A percentile compares a stretch with the other conserved stretches of the same genome.
Evolutionary conservation across 2,888 invertebrate species (phyloP).

Genomic region (Drosophila mayaguana): DNA sequence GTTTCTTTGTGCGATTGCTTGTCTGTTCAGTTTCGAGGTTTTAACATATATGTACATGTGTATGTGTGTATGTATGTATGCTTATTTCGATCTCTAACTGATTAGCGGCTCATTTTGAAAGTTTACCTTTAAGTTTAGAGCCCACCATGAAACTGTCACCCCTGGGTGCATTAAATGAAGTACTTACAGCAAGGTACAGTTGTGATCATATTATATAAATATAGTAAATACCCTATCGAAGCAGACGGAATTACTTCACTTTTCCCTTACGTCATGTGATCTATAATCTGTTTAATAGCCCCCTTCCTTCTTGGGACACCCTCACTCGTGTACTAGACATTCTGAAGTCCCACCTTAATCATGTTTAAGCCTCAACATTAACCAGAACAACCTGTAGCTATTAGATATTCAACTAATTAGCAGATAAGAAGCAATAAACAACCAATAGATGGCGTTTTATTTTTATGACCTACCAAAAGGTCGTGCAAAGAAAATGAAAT

Average conservation of each 20-base stretch:
- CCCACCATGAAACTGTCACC: slow-evolving; percentile 9
- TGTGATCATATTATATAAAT: background rate
- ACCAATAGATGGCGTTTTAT: slow-evolving; percentile 33
- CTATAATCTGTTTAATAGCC: background rate
- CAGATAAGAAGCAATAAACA: slow-evolving; percentile 40
- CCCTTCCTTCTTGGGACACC: background rate
- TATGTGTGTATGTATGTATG: background rate
- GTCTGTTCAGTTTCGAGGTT: slow-evolving; percentile 17
- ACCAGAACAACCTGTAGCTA: slow-evolving; percentile 55
- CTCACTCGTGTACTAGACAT: background rate
- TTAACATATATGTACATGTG: background rate
- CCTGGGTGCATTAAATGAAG: background rate
- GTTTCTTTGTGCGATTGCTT: slow-evolving; percentile 23
- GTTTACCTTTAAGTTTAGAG: slow-evolving; percentile 40
- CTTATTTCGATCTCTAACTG: slow-evolving; percentile 36
- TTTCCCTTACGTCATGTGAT: background rate
- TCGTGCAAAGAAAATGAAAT: slow-evolving; percentile 18
- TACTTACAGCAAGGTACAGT: slow-evolving; percentile 27
- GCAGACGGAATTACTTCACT: background rate
- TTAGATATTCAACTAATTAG: slow-evolving; percentile 65
- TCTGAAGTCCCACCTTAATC: background rate
- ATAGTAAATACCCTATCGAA: background rate
- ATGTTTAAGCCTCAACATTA: background rate
- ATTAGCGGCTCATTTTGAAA: slow-evolving; percentile 72
- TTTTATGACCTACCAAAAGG: slow-evolving; percentile 50